A percentile compares a stretch with the other conserved stretches of the same genome.
phyloP scores from a whole-genome alignment of 37 sponge, comb jelly and placozoan species.

The Chondrilla cf. caribensis region DNA sequence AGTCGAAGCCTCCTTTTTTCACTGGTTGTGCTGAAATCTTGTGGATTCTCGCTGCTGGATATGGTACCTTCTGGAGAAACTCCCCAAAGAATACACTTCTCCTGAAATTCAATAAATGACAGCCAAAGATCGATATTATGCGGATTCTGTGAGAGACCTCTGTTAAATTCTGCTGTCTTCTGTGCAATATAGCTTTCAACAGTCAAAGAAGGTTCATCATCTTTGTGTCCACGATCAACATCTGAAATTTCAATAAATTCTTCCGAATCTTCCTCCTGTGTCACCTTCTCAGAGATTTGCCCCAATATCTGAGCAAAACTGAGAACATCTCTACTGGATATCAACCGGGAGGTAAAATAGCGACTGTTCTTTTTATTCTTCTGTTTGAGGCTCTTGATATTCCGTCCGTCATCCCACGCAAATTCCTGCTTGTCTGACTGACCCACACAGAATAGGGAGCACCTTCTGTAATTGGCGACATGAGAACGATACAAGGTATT shows the following conservation, averaged over 20 bases:
- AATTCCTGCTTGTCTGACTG: neutral
- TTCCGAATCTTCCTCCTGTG: too few relatives aligned
- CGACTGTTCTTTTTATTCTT: neutral
- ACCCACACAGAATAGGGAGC: neutral
- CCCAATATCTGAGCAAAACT: neutral
- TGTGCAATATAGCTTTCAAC: slow-evolving; percentile 39
- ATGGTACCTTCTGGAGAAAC: slow-evolving; percentile 5
- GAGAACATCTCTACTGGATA: neutral
- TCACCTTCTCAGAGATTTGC: neutral
- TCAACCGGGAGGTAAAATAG: neutral
- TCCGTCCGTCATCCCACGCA: slow-evolving; percentile 8
- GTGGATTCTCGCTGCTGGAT: neutral
- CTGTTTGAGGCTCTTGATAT: neutral
- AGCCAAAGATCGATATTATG: slow-evolving; percentile 71
- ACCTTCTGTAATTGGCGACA: slow-evolving; percentile 53
- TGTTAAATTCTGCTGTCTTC: slow-evolving; percentile 44
- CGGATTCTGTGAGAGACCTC: slow-evolving; percentile 45
- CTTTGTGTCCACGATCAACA: neutral
- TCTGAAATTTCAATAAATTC: neutral
- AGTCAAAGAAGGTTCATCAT: slow-evolving; percentile 6
- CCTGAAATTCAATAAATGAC: slow-evolving; percentile 70
- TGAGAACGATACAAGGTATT: slow-evolving; percentile 67
- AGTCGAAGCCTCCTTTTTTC: neutral
- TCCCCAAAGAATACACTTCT: slow-evolving; percentile 43
- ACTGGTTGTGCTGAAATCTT: neutral